phyloP scores from a whole-genome alignment of 2,888 invertebrate genomes.

The Drosophila picticornis region DNA sequence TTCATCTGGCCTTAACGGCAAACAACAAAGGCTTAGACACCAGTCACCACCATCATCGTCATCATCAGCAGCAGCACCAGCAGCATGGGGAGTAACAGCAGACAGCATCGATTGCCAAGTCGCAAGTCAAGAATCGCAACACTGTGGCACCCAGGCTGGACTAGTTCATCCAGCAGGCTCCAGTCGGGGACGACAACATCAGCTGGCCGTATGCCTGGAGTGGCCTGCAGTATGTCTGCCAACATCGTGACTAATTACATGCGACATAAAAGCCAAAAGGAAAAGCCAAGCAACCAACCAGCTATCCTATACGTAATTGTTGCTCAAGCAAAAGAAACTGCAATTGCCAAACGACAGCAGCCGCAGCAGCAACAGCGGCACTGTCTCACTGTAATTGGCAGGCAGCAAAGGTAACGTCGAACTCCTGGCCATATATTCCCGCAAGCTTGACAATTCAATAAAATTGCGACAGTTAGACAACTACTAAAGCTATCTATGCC shows the following conservation, averaged over 20 bases:
- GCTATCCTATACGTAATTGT: slow-evolving; percentile 71
- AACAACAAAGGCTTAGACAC: slow-evolving; percentile 66
- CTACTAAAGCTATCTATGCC: slow-evolving; percentile 4
- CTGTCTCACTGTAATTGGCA: slow-evolving; percentile 66
- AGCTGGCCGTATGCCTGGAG: slow-evolving; percentile 37
- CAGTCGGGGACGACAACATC: slow-evolving; percentile 37
- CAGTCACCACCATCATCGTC: slow-evolving; percentile 2
- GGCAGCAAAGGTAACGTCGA: slow-evolving; percentile 39
- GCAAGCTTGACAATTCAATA: slow-evolving; percentile 72
- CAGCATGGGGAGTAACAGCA: slow-evolving; percentile 1
- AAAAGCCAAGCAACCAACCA: slow-evolving; percentile 42
- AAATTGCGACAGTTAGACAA: slow-evolving; percentile 57
- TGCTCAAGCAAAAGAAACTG: slow-evolving; percentile 53
- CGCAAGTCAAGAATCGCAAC: slow-evolving; percentile 32
- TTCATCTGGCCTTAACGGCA: slow-evolving; percentile 58
- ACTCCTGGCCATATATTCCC: slow-evolving; percentile 49
- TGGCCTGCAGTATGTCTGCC: slow-evolving; percentile 75
- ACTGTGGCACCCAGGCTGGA: slow-evolving; percentile 22
- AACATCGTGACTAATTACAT: slow-evolving; percentile 81
- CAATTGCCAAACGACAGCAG: slow-evolving; percentile 56
- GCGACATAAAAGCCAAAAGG: slow-evolving; percentile 71
- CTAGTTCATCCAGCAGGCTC: slow-evolving; percentile 6
- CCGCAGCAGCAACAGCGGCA: slow-evolving; percentile 40
- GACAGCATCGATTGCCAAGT: slow-evolving; percentile 53
- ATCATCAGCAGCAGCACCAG: slow-evolving; percentile 1